Evolutionary conservation across 92 coral and sea anemone genomes (phyloP).

Genomic region (Umimayanthus kanabou): DNA sequence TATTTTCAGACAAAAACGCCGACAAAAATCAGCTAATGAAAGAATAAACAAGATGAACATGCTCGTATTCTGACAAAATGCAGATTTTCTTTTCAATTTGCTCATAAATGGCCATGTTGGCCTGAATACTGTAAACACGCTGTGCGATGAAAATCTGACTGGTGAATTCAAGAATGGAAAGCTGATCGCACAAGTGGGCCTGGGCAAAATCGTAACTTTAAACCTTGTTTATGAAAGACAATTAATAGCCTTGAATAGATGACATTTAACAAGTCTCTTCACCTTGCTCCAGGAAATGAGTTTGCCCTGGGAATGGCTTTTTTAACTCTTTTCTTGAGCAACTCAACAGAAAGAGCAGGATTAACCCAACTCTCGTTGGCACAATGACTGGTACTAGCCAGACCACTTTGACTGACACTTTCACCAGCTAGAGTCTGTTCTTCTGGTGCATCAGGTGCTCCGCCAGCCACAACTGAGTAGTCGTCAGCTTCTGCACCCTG

Average conservation of each 20-base stretch:
- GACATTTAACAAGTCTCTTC: not conserved
- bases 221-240: not conserved
- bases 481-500: conserved; percentile 33
- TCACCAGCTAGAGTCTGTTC: not conserved
- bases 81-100: too few relatives aligned
- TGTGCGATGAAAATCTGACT: too few relatives aligned
- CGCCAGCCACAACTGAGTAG: conserved; percentile 18
- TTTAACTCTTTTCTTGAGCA: conserved; percentile 1
- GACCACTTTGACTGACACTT: not conserved
- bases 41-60: too few relatives aligned
- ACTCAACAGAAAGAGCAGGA: not conserved
- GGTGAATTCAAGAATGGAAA: too few relatives aligned
- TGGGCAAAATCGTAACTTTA: too few relatives aligned
- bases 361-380: not conserved
- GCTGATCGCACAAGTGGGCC: too few relatives aligned
- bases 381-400: not conserved
- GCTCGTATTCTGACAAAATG: too few relatives aligned
- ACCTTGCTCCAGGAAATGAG: conserved; percentile 44
- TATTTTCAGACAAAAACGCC: too few relatives aligned
- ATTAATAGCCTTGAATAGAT: not conserved
- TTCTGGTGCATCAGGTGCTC: not conserved
- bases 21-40: too few relatives aligned
- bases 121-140: too few relatives aligned
- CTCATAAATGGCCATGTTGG: too few relatives aligned
- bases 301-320: conserved; percentile 26